phyloP scores from a whole-genome alignment of 1,140 invertebrate genomes.

The Trichonephila clavata region DNA sequence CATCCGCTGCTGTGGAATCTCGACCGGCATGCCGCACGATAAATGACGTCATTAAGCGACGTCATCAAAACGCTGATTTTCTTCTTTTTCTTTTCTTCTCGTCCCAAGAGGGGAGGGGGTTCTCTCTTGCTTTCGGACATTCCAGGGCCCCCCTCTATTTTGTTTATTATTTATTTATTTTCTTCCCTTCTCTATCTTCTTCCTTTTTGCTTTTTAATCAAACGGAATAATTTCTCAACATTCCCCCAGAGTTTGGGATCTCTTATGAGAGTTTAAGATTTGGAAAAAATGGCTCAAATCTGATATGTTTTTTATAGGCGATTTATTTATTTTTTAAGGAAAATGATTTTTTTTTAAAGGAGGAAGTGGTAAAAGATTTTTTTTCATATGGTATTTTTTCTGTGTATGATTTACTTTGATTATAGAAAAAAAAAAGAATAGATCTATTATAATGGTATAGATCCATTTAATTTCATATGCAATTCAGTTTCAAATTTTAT shows the following conservation, averaged over 20 bases:
- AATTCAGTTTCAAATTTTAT: no score
- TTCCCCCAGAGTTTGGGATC: neutral
- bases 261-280: slow-evolving; percentile 46
- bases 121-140: neutral
- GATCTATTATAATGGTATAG: no score
- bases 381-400: no score
- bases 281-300: slow-evolving; percentile 30
- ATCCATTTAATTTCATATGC: no score
- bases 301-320: slow-evolving; percentile 35
- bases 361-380: neutral
- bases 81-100: slow-evolving; percentile 36
- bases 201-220: slow-evolving; percentile 51
- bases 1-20: slow-evolving; percentile 58
- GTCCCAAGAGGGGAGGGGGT: no score
- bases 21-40: slow-evolving; percentile 48
- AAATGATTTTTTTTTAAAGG: neutral
- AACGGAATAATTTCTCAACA: slow-evolving; percentile 53
- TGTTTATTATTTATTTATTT: neutral
- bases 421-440: no score
- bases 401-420: no score
- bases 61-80: slow-evolving; percentile 75
- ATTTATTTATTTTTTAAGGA: slow-evolving; percentile 36
- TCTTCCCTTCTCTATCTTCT: neutral
- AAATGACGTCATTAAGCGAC: slow-evolving; percentile 74
- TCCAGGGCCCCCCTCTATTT: neutral